Percentiles rank a stretch among this genome's conserved stretches.
Evolutionary conservation across 2,113 vertebrate genomes (phyloP).

Genomic region (Coturnix japonica): DNA sequence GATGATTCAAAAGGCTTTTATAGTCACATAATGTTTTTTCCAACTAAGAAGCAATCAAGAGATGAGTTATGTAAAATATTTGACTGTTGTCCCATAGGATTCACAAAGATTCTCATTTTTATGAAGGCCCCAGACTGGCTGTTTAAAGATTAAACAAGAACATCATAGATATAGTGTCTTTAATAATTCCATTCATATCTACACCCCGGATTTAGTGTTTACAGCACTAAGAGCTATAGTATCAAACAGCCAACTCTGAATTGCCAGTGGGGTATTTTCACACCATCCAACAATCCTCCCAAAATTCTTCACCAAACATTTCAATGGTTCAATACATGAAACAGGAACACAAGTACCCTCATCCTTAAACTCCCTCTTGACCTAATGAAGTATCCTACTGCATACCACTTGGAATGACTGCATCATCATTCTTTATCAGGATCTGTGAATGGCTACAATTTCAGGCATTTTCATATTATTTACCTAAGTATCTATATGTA

Average conservation of each 20-base stretch:
- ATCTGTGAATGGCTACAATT: background rate
- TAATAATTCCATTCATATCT: background rate
- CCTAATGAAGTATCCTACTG: background rate
- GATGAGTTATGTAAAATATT: background rate
- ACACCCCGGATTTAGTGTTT: background rate
- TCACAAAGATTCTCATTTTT: background rate
- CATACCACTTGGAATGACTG: background rate
- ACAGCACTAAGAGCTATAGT: background rate
- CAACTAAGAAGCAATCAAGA: background rate
- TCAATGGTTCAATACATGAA: background rate
- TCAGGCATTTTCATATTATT: background rate
- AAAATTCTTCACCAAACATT: background rate
- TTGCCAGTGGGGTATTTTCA: background rate
- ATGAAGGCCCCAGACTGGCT: background rate
- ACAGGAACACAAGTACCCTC: background rate
- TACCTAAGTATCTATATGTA: background rate
- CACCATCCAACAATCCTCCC: background rate
- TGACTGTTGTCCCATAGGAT: background rate
- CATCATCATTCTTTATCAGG: background rate
- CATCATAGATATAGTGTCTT: background rate
- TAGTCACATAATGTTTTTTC: background rate
- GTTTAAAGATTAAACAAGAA: background rate
- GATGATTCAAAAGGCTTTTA: background rate
- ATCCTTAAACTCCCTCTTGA: background rate
- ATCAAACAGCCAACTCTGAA: background rate